Percentiles rank a stretch among this genome's conserved stretches.
Conservation (phyloP, 23 tunicate species). For the Halocynthia roretzi region DNA sequence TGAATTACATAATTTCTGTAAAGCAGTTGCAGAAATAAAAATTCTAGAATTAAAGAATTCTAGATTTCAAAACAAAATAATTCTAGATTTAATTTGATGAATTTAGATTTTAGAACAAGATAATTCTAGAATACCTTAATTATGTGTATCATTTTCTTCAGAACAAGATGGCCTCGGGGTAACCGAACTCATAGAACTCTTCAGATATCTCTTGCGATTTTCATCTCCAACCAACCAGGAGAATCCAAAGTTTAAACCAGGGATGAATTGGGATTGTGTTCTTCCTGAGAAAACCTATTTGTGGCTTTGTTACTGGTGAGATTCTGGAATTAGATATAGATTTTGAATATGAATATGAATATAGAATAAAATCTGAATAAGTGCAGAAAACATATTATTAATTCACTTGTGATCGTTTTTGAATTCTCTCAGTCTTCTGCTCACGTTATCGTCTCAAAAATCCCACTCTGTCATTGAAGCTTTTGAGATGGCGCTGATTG, state of each 20-base stretch:
- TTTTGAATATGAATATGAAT: background rate
- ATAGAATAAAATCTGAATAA: background rate
- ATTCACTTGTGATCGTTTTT: background rate
- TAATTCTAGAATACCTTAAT: no score
- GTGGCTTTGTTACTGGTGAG: conserved; percentile 67
- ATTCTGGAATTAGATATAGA: background rate
- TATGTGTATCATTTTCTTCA: no score
- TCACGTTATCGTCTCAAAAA: background rate
- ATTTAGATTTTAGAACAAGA: no score
- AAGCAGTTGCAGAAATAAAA: no score
- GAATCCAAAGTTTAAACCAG: background rate
- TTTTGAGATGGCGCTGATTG: background rate
- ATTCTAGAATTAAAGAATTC: no score
- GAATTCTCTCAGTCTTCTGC: background rate
- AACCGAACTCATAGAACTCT: conserved; percentile 25
- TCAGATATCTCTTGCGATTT: conserved; percentile 10
- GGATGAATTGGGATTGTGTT: conserved; percentile 4
- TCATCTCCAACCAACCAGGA: background rate
- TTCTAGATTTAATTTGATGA: no score
- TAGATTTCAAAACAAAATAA: no score
- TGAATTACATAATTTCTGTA: no score
- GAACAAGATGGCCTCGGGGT: conserved; percentile 25
- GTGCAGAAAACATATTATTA: no score
- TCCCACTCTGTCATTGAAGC: background rate
- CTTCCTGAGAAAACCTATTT: conserved; percentile 38